These are phyloP conservation scores for Rhorus exstirpatorius DNA, from an alignment of 2,888 invertebrate genomes.

Conservation along the genomic window DNA sequence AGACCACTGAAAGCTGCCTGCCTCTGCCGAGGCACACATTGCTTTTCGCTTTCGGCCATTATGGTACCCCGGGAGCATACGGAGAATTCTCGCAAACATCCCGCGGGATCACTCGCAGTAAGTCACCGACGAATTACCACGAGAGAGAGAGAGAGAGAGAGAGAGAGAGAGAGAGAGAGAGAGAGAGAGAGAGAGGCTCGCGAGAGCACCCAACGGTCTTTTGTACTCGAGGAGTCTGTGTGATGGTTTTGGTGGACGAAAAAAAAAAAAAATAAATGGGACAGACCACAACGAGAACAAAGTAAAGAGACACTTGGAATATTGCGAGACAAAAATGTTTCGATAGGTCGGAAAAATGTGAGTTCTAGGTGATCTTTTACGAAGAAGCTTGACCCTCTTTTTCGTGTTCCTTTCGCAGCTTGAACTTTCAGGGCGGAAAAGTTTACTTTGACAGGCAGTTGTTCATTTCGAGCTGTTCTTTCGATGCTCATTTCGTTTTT, in stretches of 20 bases:
- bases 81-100: constrained; percentile 71
- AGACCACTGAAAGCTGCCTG: constrained; percentile 68
- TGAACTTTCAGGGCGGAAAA: too few relatives aligned
- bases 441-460: too few relatives aligned
- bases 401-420: too few relatives aligned
- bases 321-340: not conserved
- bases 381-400: too few relatives aligned
- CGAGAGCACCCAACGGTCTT: constrained; percentile 22
- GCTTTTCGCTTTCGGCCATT: constrained; percentile 75
- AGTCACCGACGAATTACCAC: constrained; percentile 76
- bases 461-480: not conserved
- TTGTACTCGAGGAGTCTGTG: constrained; percentile 25
- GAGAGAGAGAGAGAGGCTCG: constrained; percentile 8
- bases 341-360: not conserved
- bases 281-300: constrained; percentile 1
- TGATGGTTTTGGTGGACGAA: not conserved
- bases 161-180: constrained; percentile 17
- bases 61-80: constrained; percentile 67
- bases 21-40: constrained; percentile 67
- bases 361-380: too few relatives aligned
- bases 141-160: constrained; percentile 8
- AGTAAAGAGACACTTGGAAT: constrained; percentile 6
- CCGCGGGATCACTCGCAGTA: constrained; percentile 76
- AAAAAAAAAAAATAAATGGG: not conserved
- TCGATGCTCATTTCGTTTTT: not conserved